Evolutionary conservation across 2,888 invertebrate species (phyloP).

Genomic region (Cheilosia soror): DNA sequence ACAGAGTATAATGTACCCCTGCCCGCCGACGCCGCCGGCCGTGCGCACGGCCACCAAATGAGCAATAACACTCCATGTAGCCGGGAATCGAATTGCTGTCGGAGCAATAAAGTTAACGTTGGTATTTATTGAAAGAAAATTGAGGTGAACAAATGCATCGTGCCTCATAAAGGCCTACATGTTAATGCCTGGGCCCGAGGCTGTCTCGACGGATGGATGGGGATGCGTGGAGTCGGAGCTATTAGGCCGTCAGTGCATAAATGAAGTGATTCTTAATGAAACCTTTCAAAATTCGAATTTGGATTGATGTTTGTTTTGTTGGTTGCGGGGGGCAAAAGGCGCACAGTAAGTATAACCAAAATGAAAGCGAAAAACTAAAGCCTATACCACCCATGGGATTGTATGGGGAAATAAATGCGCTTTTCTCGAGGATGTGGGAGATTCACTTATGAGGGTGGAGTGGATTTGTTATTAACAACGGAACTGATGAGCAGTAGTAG

Average conservation of each 20-base stretch:
- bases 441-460: background rate
- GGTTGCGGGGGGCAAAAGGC: background rate
- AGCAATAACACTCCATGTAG: conserved; percentile 63
- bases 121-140: conserved; percentile 72
- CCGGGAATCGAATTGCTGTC: conserved; percentile 62
- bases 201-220: background rate
- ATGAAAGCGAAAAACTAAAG: background rate
- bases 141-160: conserved; percentile 67
- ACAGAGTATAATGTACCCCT: conserved; percentile 35
- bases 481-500: background rate
- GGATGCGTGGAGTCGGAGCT: background rate
- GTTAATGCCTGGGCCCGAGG: conserved; percentile 25
- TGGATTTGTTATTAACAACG: background rate
- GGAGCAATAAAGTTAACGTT: conserved; percentile 67
- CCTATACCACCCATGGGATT: background rate
- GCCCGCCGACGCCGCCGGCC: background rate
- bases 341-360: background rate
- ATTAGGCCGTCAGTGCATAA: conserved; percentile 32
- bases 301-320: conserved; percentile 27
- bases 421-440: no score
- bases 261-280: conserved; percentile 57
- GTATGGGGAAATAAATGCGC: background rate
- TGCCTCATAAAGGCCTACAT: conserved; percentile 63
- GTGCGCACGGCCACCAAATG: conserved; percentile 36
- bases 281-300: conserved; percentile 29